These are phyloP conservation scores for Galagoides demidoff DNA, from an alignment of 2,797 vertebrate genomes.

Conservation along the genomic window DNA sequence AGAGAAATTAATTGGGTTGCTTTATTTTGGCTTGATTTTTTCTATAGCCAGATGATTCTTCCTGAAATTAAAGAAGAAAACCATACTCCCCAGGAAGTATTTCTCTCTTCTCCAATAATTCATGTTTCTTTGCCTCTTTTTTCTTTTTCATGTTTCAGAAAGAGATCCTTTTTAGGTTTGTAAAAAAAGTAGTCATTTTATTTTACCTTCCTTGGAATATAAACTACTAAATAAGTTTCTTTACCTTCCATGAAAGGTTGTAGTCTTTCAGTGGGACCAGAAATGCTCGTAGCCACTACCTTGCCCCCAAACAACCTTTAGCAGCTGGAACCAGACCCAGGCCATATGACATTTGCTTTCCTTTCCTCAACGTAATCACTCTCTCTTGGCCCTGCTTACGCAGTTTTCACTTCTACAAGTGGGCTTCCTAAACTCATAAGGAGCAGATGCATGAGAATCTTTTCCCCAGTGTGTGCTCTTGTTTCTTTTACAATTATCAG, in stretches of 20 bases:
- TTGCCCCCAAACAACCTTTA: neutral
- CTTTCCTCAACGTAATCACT: neutral
- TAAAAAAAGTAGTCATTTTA: constrained; percentile 15
- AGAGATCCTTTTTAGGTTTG: neutral
- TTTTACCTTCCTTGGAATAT: neutral
- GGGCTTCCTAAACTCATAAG: neutral
- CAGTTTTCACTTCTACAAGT: neutral
- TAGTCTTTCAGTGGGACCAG: neutral
- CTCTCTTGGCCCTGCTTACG: neutral
- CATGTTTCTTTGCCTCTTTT: neutral
- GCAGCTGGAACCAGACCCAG: neutral
- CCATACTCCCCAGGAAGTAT: neutral
- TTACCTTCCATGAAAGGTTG: neutral
- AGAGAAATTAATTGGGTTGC: neutral
- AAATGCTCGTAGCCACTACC: neutral
- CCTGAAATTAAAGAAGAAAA: constrained; percentile 37
- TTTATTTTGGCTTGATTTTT: neutral
- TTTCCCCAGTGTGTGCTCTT: too few species aligned
- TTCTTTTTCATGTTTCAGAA: constrained; percentile 14
- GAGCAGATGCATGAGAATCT: too few species aligned
- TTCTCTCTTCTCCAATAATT: neutral
- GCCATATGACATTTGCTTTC: neutral
- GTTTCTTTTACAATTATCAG: too few species aligned
- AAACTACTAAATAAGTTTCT: constrained; percentile 3
- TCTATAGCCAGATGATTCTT: constrained; percentile 16